Conservation (phyloP, 2,113 vertebrate species). For the Varanus salvator region DNA sequence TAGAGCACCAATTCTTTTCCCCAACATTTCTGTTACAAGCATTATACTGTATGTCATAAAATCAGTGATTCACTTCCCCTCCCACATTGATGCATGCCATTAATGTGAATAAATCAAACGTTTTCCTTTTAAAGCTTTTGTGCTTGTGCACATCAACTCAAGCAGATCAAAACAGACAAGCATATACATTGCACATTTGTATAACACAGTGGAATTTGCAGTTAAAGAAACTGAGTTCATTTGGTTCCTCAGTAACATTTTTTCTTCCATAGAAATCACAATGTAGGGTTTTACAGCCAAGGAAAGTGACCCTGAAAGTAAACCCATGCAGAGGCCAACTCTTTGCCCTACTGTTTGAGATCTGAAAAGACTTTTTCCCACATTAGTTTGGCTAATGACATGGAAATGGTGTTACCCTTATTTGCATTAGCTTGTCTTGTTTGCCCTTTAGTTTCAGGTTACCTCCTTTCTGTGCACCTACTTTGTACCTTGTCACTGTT, state of each 20-base stretch:
- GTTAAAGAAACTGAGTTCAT: not conserved
- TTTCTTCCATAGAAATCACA: not conserved
- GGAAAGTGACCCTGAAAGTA: not conserved
- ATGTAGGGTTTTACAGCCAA: not conserved
- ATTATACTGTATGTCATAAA: not conserved
- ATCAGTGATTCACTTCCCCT: constrained; percentile 15
- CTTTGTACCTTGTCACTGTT: too few relatives aligned
- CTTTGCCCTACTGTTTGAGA: not conserved
- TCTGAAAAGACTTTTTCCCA: too few relatives aligned
- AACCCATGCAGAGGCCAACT: not conserved
- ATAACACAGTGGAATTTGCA: not conserved
- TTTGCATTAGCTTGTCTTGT: too few relatives aligned
- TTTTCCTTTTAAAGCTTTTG: not conserved
- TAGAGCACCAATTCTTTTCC: not conserved
- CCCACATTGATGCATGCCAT: not conserved
- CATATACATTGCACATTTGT: not conserved
- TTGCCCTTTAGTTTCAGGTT: too few relatives aligned
- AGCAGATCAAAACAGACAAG: not conserved
- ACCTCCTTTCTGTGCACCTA: too few relatives aligned
- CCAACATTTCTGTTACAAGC: not conserved
- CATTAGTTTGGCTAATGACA: not conserved
- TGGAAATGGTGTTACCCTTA: not conserved
- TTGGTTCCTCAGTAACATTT: not conserved
- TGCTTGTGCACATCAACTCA: not conserved
- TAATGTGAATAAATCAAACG: constrained; percentile 2